Base-by-base conservation (phyloP, 2,888 invertebrate genomes). In the Anodontia alba region DNA sequence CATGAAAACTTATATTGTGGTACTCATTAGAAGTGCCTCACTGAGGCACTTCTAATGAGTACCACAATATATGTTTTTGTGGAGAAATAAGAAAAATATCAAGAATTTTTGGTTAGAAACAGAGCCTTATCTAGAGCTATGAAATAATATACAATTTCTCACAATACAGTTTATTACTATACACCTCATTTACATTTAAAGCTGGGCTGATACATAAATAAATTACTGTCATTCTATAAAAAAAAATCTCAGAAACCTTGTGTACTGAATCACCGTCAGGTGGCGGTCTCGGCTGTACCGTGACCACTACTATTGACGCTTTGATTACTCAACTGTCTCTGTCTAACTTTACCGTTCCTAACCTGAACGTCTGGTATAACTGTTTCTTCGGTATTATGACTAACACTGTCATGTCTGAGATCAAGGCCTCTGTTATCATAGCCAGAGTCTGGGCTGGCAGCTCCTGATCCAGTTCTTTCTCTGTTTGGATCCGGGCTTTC, bases 401-500 rank as follows among this genome's bases (percentile, higher is more conserved):
- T 20, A 23, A 66, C 31, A 1, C 36, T 36, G 57, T 82, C 82
- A 76, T 81, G 67, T 73, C 78, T 82, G 80, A 85, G 76, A 67
- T 85, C 85, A 23, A 85, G 71, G 1, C 73, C 82, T 68, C 78
- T 80, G 74, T 85, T 85, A 26, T 85, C 85, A 68, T 80, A 79
- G 33, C 78, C 85, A 0, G 85, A 85, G 78, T 83, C 83, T 0
- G 85, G 80, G 26, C 66, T 83, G n/a, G 43, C 68, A 2, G 72
- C 71, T 26, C 82, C 69, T 7, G 78, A 76, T 12, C 78, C 78
- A 23, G 8, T 42, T 38, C 43, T 23, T 15, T 36, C 17, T 29
- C 71, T 51, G 29, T 81, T 81, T 15, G 43, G 49, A 23, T 78
- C 73, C 10, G 57, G 67, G 73, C 90, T 90, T 82, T 92, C 90